These are phyloP conservation scores for Rallus limicola DNA, from an alignment of 2,113 vertebrate genomes.

Conservation along the genomic window DNA sequence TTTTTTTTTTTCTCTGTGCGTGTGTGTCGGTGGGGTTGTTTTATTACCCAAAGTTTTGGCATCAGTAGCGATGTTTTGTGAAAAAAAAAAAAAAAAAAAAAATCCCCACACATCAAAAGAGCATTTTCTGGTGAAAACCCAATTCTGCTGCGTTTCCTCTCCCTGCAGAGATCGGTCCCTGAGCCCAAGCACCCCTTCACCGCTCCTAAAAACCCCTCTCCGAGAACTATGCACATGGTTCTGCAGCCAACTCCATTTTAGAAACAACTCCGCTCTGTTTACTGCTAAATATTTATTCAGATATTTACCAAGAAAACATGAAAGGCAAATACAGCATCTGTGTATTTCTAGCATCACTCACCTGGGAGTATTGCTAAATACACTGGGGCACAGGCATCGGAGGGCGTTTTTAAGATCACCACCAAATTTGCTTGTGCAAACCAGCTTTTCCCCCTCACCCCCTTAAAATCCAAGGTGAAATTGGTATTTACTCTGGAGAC, in stretches of 20 bases:
- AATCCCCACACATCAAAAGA: neutral
- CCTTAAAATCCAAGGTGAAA: neutral
- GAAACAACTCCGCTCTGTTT: slow-evolving; percentile 24
- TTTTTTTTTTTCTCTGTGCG: neutral
- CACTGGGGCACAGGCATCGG: neutral
- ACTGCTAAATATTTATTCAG: slow-evolving; percentile 53
- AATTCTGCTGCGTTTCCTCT: neutral
- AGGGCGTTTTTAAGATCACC: neutral
- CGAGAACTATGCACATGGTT: neutral
- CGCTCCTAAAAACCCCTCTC: neutral
- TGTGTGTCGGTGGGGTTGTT: neutral
- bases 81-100: neutral
- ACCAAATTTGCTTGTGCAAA: neutral
- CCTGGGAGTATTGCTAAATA: neutral
- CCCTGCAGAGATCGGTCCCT: neutral
- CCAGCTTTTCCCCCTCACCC: fast-evolving
- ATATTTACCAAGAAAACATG: slow-evolving; percentile 25
- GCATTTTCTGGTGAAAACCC: neutral
- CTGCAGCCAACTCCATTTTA: neutral
- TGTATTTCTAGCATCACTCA: neutral
- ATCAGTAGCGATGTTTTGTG: neutral
- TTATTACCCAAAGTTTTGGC: neutral
- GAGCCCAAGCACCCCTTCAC: neutral
- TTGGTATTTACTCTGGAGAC: neutral
- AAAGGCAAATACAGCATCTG: slow-evolving; percentile 35